Conservation (phyloP, 2,888 invertebrate genomes). For the Dione vanillae region DNA sequence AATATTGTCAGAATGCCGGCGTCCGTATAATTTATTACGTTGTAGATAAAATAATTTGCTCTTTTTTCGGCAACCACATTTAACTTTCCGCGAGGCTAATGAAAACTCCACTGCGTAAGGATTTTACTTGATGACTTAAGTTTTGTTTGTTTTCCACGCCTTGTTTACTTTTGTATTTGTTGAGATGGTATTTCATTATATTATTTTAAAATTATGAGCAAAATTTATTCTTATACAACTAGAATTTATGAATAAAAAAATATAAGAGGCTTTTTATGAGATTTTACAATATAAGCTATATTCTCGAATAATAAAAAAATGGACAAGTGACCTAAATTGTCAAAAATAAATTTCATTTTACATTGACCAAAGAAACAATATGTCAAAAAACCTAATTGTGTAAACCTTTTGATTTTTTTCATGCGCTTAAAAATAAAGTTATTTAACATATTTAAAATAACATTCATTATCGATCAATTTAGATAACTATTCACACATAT, state of each 20-base stretch:
- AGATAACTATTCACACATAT: no score
- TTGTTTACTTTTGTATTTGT: constrained; percentile 48
- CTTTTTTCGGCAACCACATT: constrained; percentile 39
- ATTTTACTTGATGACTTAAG: constrained; percentile 45
- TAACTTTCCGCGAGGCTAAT: constrained; percentile 49
- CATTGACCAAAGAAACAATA: background rate
- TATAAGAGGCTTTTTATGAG: no score
- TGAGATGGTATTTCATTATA: constrained; percentile 16
- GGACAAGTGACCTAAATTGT: no score
- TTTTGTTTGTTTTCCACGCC: constrained; percentile 54
- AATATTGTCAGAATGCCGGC: constrained; percentile 38
- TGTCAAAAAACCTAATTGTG: background rate
- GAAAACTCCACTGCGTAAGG: constrained; percentile 42
- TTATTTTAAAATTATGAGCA: constrained; percentile 14
- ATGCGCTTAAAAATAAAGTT: background rate
- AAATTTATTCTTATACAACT: background rate
- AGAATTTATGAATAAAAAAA: no score
- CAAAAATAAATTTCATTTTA: no score
- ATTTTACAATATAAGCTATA: no score
- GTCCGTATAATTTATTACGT: constrained; percentile 41
- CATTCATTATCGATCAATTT: no score
- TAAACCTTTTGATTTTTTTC: no score
- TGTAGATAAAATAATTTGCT: constrained; percentile 44
- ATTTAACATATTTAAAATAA: no score
- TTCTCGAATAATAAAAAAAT: no score